Conservation (phyloP, 2,113 vertebrate species). For the Semnornis frantzii region DNA sequence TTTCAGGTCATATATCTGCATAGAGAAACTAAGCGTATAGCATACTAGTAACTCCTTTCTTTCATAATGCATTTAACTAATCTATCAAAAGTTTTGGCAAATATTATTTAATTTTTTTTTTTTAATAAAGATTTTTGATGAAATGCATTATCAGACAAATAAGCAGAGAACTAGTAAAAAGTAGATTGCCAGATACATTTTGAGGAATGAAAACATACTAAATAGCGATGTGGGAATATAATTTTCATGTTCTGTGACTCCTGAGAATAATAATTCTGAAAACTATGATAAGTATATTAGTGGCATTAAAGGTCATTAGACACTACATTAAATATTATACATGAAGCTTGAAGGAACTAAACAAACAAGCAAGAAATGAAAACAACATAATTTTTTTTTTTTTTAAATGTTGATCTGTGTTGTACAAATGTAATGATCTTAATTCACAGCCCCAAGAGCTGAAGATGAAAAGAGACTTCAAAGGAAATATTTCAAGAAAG, state of each 20-base stretch:
- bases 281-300: background rate
- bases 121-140: background rate
- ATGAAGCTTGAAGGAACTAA: background rate
- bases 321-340: background rate
- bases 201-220: slow-evolving; percentile 3
- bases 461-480: background rate
- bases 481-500: background rate
- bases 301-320: background rate
- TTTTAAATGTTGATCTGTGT: background rate
- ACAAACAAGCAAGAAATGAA: background rate
- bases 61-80: background rate
- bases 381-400: background rate
- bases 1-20: background rate
- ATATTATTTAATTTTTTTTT: background rate
- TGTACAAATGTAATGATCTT: background rate
- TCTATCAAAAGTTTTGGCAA: background rate
- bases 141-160: background rate
- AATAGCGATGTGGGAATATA: background rate
- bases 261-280: background rate
- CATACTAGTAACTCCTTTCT: background rate
- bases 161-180: background rate
- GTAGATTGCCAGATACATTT: background rate
- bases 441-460: background rate
- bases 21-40: background rate
- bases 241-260: background rate